Evolutionary conservation across 2,888 invertebrate genomes (phyloP).

Genomic region (Seira ritae): DNA sequence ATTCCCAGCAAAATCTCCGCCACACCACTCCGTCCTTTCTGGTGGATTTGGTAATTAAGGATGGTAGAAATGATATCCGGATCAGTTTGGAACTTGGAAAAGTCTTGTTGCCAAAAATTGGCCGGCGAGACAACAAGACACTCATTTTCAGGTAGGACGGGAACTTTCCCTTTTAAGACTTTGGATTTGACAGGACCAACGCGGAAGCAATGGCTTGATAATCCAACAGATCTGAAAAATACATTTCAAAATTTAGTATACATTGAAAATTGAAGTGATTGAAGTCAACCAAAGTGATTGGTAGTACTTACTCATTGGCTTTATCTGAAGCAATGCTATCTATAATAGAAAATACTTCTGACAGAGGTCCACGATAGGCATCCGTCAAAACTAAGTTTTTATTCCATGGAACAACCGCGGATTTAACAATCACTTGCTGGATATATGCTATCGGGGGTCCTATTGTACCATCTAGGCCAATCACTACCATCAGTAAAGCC

Average conservation of each 20-base stretch:
- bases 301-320: conserved; percentile 79
- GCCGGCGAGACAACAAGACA: conserved; percentile 95
- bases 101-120: conserved; percentile 93
- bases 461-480: conserved; percentile 75
- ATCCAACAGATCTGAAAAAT: conserved; percentile 54
- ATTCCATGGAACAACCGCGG: conserved; percentile 92
- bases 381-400: conserved; percentile 88
- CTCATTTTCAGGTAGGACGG: conserved; percentile 90
- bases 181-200: conserved; percentile 84
- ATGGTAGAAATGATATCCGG: conserved; percentile 88
- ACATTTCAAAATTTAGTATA: neutral
- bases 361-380: conserved; percentile 93
- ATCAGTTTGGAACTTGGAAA: conserved; percentile 87
- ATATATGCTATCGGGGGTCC: conserved; percentile 78
- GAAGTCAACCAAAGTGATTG: too few species aligned
- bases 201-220: conserved; percentile 83
- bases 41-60: conserved; percentile 87
- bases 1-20: conserved; percentile 96
- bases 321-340: conserved; percentile 77
- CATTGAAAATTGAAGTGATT: conserved; percentile 2
- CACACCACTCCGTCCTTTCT: conserved; percentile 88
- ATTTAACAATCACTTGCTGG: conserved; percentile 77
- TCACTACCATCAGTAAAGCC: conserved; percentile 65
- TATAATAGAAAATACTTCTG: conserved; percentile 90
- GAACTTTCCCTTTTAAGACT: conserved; percentile 78